Evolutionary conservation across 2,113 vertebrate genomes (phyloP), one percentile per base, ranked within the genome.

Genomic region (Catharus fuscescens): DNA sequence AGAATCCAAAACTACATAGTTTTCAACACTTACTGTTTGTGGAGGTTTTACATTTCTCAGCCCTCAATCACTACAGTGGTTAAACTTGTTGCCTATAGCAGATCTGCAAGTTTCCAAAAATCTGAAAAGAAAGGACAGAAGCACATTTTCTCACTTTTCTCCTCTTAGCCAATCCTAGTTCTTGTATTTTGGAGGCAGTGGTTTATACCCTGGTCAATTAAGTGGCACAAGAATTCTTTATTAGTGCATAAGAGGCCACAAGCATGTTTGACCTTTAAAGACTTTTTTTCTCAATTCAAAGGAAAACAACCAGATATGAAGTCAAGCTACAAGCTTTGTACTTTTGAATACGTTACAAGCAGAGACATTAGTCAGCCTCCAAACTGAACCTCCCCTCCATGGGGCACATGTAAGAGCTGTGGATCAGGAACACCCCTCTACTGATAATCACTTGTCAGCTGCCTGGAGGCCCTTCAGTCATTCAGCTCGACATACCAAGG

Each of bases 331-430:
- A 40, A 0, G 1, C 54, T 67, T 60, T 54, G 34, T 45, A 84
- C 26, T 90, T 61, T 9, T 32, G 19, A 78, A 54, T 2, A 4
- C 38, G n/a, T 18, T 60, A 50, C 20, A 80, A 59, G 34, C 60
- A 70, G 1, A 1, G 44, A 24, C 29, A 62, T n/a, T 31, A 45
- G 9, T n/a, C 29, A 61, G 44, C 38, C 59, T 79, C 45, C 50
- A 69, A 72, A 54, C 3, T 32, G 28, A 34, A 45, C 57, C 57
- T 61, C 17, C 14, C 57, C 42, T 91, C 74, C 74, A 28, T 0
- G 1, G 32, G 32, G 21, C 34, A 70, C 2, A n/a, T 0, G 0
- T 3, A 62, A 70, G 42, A 79, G 28, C 53, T 56, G 36, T 10
- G 26, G 18, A n/a, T 79, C 70, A 82, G 87, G 18, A 87, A 71